phyloP scores from a whole-genome alignment of 2,113 vertebrate genomes.

The Rhea pennata region DNA sequence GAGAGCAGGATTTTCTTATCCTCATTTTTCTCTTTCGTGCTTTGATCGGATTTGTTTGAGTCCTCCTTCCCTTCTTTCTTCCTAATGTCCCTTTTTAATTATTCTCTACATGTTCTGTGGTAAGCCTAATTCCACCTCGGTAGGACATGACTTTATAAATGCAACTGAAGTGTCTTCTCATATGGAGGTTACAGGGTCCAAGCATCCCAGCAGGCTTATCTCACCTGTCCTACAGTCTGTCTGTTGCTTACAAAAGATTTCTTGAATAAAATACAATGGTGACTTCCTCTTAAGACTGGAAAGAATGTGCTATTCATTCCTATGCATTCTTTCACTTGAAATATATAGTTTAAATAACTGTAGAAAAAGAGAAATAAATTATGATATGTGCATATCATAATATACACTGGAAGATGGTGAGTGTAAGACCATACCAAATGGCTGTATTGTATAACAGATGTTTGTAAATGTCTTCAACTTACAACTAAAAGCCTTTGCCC shows the following conservation, averaged over 20 bases:
- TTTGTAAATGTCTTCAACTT: not conserved
- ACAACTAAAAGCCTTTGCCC: not conserved
- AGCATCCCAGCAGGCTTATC: fast-evolving
- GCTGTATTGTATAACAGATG: not conserved
- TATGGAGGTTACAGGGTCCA: not conserved
- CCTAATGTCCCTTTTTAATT: not conserved
- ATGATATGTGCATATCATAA: not conserved
- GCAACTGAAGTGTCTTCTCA: not conserved
- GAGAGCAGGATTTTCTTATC: not conserved
- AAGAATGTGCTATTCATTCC: not conserved
- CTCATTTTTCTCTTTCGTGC: not conserved
- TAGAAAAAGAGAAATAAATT: not conserved
- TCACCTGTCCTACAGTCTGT: not conserved
- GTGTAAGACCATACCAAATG: not conserved
- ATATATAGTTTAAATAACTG: not conserved
- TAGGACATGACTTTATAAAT: not conserved
- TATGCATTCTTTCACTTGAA: not conserved
- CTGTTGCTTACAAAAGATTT: not conserved
- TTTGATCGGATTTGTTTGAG: not conserved
- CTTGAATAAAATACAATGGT: not conserved
- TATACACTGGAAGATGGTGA: not conserved
- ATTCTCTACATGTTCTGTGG: not conserved
- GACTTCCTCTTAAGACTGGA: not conserved
- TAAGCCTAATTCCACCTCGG: not conserved
- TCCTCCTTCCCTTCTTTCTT: not conserved